phyloP scores from a whole-genome alignment of 2,797 vertebrate species.

The Sus cebifrons region DNA sequence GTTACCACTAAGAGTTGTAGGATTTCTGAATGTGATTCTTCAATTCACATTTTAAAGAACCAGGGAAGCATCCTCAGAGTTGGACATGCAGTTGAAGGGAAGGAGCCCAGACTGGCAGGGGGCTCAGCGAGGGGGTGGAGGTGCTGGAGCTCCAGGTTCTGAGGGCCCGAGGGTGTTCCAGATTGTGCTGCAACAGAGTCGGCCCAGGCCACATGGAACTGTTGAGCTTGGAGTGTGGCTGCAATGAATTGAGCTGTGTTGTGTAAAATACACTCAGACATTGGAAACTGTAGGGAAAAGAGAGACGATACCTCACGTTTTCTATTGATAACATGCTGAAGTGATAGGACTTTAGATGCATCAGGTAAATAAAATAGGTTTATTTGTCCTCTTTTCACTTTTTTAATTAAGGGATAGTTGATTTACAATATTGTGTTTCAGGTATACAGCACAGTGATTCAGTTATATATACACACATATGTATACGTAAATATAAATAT shows the following conservation, averaged over 20 bases:
- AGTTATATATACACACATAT: not conserved
- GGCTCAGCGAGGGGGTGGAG: not conserved
- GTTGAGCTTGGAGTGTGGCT: not conserved
- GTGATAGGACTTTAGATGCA: not conserved
- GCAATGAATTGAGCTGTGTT: not conserved
- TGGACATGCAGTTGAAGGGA: not conserved
- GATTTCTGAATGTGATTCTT: not conserved
- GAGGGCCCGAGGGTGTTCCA: not conserved
- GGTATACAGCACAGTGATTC: not conserved
- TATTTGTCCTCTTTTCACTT: constrained; percentile 9
- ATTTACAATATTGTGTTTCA: not conserved
- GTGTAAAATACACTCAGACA: not conserved
- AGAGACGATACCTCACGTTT: not conserved
- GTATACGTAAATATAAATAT: no score
- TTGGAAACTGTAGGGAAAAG: not conserved
- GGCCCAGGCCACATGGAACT: not conserved
- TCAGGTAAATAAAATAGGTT: not conserved
- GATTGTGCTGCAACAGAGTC: not conserved
- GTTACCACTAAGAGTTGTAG: not conserved
- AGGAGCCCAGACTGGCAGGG: not conserved
- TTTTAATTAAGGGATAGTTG: not conserved
- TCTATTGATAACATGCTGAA: not conserved
- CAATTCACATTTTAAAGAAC: not conserved
- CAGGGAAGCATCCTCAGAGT: not conserved
- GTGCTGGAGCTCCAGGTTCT: not conserved